These are phyloP conservation scores for Pandemis cinnamomeana DNA, from an alignment of 2,888 invertebrate species.

Conservation along the genomic window DNA sequence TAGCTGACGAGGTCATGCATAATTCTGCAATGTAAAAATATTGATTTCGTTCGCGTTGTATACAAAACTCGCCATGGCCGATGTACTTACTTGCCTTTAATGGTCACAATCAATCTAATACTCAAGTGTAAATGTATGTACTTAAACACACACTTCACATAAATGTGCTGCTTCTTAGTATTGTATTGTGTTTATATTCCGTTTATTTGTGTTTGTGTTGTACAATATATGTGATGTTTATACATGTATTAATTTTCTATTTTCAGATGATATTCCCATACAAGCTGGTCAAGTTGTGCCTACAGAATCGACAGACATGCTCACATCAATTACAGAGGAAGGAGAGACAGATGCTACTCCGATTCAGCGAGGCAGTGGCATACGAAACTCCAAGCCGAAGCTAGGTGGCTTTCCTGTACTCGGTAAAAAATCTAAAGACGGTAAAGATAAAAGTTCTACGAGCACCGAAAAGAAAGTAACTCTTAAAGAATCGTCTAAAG, in stretches of 20 bases:
- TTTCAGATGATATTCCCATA: slow-evolving; percentile 94
- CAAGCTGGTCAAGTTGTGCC: slow-evolving; percentile 88
- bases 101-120: slow-evolving; percentile 15
- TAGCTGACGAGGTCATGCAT: not conserved
- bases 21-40: not conserved
- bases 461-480: slow-evolving; percentile 75
- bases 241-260: slow-evolving; percentile 30
- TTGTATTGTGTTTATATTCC: not conserved
- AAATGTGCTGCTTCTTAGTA: not conserved
- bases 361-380: slow-evolving; percentile 80
- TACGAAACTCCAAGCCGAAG: slow-evolving; percentile 86
- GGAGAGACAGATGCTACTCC: slow-evolving; percentile 81
- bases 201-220: not conserved
- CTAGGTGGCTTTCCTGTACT: slow-evolving; percentile 85
- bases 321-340: slow-evolving; percentile 89
- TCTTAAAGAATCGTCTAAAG: slow-evolving; percentile 76
- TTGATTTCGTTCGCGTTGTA: not conserved
- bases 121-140: not conserved
- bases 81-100: not conserved
- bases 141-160: not conserved
- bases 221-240: not conserved
- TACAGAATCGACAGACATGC: slow-evolving; percentile 82
- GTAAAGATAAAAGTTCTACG: slow-evolving; percentile 73
- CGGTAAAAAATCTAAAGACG: slow-evolving; percentile 86
- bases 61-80: not conserved